A percentile compares a stretch with the other conserved stretches of the same genome.
These are phyloP conservation scores for Podarcis siculus DNA, from an alignment of 2,797 vertebrate genomes.

Conservation along the genomic window DNA sequence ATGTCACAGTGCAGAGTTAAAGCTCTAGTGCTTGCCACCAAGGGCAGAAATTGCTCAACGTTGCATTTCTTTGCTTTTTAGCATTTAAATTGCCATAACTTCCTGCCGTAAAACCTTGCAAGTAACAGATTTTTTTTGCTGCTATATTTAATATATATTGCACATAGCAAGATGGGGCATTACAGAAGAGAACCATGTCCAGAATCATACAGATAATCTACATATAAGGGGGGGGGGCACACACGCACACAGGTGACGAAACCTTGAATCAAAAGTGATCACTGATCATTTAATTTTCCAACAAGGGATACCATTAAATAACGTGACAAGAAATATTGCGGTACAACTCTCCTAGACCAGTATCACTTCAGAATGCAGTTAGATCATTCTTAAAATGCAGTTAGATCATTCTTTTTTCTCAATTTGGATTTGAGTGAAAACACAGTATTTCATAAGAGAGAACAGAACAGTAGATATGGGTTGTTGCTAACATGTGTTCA, in stretches of 20 bases:
- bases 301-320: neutral
- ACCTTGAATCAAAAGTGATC: neutral
- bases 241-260: neutral
- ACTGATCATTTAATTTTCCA: neutral
- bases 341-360: neutral
- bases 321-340: neutral
- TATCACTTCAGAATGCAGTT: neutral
- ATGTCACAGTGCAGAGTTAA: constrained; percentile 1
- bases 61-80: constrained; percentile 17
- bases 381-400: too few species aligned
- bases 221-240: neutral
- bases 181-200: neutral
- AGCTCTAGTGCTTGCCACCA: neutral
- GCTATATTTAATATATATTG: neutral
- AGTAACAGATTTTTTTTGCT: neutral
- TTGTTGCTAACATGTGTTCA: too few species aligned
- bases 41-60: neutral
- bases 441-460: too few species aligned
- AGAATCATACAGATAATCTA: neutral
- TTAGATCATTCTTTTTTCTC: too few species aligned
- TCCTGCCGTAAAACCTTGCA: neutral
- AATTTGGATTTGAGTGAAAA: too few species aligned
- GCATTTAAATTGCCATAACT: constrained; percentile 22
- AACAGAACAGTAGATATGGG: too few species aligned
- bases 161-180: neutral